Evolutionary conservation across 2,113 vertebrate species (phyloP).

Genomic region (Syngnathoides biaculeatus): DNA sequence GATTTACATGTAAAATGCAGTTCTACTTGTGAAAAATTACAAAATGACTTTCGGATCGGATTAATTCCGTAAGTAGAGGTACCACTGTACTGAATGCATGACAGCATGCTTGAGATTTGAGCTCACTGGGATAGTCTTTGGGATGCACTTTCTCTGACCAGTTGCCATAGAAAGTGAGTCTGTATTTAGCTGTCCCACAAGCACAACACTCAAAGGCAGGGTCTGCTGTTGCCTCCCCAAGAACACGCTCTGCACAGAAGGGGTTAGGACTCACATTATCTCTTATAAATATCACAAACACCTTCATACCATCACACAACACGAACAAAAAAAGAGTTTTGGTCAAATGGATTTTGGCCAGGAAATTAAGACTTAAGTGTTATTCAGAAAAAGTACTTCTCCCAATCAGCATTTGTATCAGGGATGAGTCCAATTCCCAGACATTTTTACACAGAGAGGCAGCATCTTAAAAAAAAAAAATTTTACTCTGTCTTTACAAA

Average conservation of each 20-base stretch:
- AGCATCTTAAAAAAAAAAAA: background rate
- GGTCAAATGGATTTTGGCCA: background rate
- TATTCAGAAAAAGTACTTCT: conserved; percentile 11
- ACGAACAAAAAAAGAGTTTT: background rate
- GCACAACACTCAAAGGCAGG: conserved; percentile 88
- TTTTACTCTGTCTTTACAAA: conserved; percentile 9
- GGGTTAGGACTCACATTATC: background rate
- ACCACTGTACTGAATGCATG: background rate
- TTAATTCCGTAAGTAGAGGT: too few relatives aligned
- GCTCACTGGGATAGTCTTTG: conserved; percentile 95
- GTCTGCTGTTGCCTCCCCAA: conserved; percentile 77
- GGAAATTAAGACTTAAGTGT: background rate
- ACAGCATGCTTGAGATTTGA: background rate
- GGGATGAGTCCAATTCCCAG: conserved; percentile 2
- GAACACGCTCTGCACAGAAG: conserved; percentile 68
- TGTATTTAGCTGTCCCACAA: conserved; percentile 95
- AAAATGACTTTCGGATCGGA: too few relatives aligned
- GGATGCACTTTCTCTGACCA: conserved; percentile 96
- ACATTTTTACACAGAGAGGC: conserved; percentile 3
- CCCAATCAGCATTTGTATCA: conserved; percentile 9
- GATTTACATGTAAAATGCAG: too few relatives aligned
- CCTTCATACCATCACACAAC: background rate
- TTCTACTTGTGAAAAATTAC: too few relatives aligned
- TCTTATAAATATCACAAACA: background rate
- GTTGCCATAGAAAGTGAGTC: conserved; percentile 93